Evolutionary conservation across 2,113 vertebrate genomes (phyloP).

Genomic region (Calypte anna): DNA sequence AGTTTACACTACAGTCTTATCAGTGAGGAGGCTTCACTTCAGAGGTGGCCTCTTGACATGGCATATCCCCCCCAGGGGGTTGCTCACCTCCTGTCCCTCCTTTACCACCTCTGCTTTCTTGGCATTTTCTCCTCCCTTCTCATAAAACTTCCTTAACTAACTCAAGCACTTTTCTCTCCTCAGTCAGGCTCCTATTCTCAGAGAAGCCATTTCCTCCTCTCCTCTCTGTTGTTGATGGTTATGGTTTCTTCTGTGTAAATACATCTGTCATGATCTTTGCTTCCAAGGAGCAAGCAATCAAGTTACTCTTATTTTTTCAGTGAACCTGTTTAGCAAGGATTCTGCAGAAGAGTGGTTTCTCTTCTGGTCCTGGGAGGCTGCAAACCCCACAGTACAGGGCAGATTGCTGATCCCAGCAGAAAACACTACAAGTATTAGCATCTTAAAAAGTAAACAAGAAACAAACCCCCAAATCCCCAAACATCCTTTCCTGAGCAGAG

Average conservation of each 20-base stretch:
- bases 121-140: background rate
- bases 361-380: background rate
- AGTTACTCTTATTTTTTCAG: conserved; percentile 12
- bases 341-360: conserved; percentile 6
- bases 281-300: background rate
- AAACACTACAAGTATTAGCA: background rate
- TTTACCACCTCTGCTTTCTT: background rate
- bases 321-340: conserved; percentile 2
- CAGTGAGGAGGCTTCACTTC: background rate
- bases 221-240: background rate
- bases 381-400: background rate
- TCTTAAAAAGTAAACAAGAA: background rate
- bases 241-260: conserved; percentile 23
- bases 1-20: background rate
- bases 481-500: background rate
- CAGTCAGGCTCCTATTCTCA: background rate
- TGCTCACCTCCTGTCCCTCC: background rate
- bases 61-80: background rate
- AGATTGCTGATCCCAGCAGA: background rate
- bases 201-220: background rate
- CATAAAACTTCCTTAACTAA: background rate
- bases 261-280: background rate
- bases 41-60: background rate
- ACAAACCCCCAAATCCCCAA: background rate
- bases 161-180: background rate